Evolutionary conservation across 2,888 invertebrate genomes (phyloP).

Genomic region (Hirtodrosophila trivittata): DNA sequence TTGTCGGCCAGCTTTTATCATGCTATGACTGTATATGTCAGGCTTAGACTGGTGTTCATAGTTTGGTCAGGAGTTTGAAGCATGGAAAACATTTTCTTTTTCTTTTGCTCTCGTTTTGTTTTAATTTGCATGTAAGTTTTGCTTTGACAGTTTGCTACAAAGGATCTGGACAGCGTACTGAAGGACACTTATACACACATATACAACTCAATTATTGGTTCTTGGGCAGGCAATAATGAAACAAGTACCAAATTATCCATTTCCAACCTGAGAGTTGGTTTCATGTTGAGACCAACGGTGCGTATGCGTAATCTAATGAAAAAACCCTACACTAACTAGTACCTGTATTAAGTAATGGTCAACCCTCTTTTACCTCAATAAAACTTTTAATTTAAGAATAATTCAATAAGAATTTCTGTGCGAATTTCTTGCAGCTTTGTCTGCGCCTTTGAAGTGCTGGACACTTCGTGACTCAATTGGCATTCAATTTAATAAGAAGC

Average conservation of each 20-base stretch:
- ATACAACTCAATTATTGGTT: conserved; percentile 4
- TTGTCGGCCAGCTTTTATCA: conserved; percentile 45
- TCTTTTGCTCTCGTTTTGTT: conserved; percentile 23
- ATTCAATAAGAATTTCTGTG: too few relatives aligned
- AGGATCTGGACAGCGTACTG: conserved; percentile 20
- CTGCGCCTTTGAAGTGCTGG: conserved; percentile 5
- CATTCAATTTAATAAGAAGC: conserved; percentile 38
- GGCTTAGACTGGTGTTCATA: conserved; percentile 20
- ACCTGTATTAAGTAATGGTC: too few relatives aligned
- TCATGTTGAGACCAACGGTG: too few relatives aligned
- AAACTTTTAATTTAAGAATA: too few relatives aligned
- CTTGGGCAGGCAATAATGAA: too few relatives aligned
- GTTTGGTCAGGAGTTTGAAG: conserved; percentile 30
- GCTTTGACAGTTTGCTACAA: conserved; percentile 40
- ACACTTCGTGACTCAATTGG: conserved; percentile 42
- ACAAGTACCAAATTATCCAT: too few relatives aligned
- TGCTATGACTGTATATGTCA: conserved; percentile 67
- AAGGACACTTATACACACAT: conserved; percentile 3
- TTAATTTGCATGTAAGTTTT: conserved; percentile 47
- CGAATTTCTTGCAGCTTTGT: conserved; percentile 5
- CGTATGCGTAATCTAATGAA: too few relatives aligned
- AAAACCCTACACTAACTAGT: too few relatives aligned
- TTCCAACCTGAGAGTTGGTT: too few relatives aligned
- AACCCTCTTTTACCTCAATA: too few relatives aligned
- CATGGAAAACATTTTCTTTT: conserved; percentile 11